Conservation (phyloP, 2,113 vertebrate species). For the Cranoglanis bouderius region DNA sequence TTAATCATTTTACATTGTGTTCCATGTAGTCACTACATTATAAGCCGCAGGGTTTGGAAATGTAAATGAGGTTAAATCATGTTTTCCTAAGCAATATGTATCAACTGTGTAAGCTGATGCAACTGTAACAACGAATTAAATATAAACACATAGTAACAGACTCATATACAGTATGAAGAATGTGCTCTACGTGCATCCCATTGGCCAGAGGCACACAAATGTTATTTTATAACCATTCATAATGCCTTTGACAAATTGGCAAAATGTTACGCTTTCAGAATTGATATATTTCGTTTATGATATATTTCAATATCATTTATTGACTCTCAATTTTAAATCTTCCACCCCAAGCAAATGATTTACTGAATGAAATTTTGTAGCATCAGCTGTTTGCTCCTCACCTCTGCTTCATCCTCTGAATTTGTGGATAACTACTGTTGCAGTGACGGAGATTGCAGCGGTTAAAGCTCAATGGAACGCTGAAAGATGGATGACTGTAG, state of each 20-base stretch:
- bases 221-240: not conserved
- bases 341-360: not conserved
- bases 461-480: constrained; percentile 35
- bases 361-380: not conserved
- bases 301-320: too few relatives aligned
- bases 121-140: not conserved
- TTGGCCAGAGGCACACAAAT: not conserved
- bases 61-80: constrained; percentile 17
- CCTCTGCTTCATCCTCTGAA: not conserved
- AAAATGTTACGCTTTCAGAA: not conserved
- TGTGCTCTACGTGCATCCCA: not conserved
- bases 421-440: constrained; percentile 27
- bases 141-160: not conserved
- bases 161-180: not conserved
- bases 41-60: not conserved
- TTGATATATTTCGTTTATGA: constrained; percentile 2
- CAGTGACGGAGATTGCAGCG: constrained; percentile 29
- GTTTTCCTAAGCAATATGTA: not conserved
- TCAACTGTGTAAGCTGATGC: not conserved
- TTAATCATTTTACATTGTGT: constrained; percentile 8
- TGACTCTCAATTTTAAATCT: not conserved
- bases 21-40: not conserved
- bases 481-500: constrained; percentile 29
- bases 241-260: not conserved
- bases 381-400: not conserved